Base-by-base conservation (phyloP, 2,113 vertebrate genomes). In the Lutjanus erythropterus region DNA sequence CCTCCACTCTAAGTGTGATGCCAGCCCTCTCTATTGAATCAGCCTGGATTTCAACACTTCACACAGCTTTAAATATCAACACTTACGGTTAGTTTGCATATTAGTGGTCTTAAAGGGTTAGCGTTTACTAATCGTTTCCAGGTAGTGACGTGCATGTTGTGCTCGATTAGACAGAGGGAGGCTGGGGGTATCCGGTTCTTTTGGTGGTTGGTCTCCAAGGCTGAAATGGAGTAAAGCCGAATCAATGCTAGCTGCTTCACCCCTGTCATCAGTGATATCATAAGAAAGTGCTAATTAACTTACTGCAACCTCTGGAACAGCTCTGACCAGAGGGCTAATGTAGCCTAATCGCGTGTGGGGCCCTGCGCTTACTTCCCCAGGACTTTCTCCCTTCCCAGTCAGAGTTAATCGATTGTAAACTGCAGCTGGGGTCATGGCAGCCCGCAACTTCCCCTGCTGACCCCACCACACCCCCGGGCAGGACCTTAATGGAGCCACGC, bases 401-500 rank as follows among this genome's bases (percentile, higher is more conserved):
- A 93, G 95, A 94, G 92, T 94, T 96, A 97, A 98, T 99, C 97
- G 97, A 99, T 97, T 96, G 95, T 94, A 96, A 96, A 96, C 96
- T 97, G 95, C 95, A 96, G 95, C 95, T 95, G 94, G 94, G 96
- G 96, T 97, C 96, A 96, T 93, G 88, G 95, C 94, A 95, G 94
- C 91, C 93, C 95, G 92, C 95, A 96, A 95, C 96, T 96, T 97
- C 94, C 95, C 95, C 93, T 94, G 89, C 96, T 96, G 96, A 95
- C 94, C 96, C 94, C 88, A 95, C 92, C 82, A 92, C 90, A 90
- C 86, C 91, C 95, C 94, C 94, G 94, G 93, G 94, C 95, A 95
- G 95, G 95, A 95, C 96, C 95, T 96, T 97, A 97, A 98, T 97
- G 96, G 97, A 98, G 97, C 96, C 95, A 94, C 95, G 96, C 96